phyloP scores from a whole-genome alignment of 1,140 invertebrate genomes.

The Bradysia coprophila region DNA sequence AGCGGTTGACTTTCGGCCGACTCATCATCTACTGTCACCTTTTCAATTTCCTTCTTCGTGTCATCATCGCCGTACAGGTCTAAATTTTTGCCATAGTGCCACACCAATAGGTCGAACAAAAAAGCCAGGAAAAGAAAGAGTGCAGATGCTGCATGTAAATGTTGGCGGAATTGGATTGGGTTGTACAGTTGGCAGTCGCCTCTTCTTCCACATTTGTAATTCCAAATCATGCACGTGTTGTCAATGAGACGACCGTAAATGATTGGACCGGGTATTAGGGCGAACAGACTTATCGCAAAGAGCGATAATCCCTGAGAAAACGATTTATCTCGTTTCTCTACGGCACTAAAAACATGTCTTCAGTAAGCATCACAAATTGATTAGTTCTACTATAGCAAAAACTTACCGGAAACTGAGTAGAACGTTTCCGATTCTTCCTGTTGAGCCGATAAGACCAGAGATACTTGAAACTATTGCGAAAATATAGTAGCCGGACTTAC shows the following conservation, averaged over 20 bases:
- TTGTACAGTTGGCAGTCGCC: constrained; percentile 49
- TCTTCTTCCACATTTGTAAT: constrained; percentile 32
- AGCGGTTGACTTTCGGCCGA: neutral
- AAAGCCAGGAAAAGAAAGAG: constrained; percentile 32
- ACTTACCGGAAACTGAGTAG: constrained; percentile 33
- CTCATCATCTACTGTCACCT: constrained; percentile 5
- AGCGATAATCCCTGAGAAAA: constrained; percentile 41
- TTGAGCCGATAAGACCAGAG: constrained; percentile 33
- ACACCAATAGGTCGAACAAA: constrained; percentile 32
- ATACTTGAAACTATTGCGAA: too few species aligned
- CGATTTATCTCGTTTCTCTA: constrained; percentile 37
- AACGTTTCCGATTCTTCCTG: constrained; percentile 38
- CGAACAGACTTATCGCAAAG: constrained; percentile 40
- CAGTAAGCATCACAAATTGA: constrained; percentile 1
- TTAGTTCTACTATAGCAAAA: too few species aligned
- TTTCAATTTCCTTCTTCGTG: constrained; percentile 23
- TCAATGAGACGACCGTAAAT: constrained; percentile 44
- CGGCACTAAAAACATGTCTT: constrained; percentile 19
- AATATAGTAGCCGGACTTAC: too few species aligned
- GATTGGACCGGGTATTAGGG: constrained; percentile 44
- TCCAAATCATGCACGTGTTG: constrained; percentile 41
- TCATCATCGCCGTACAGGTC: constrained; percentile 36
- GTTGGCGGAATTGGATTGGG: constrained; percentile 33
- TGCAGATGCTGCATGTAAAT: constrained; percentile 33
- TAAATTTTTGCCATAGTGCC: constrained; percentile 32